These are phyloP conservation scores for Xerus inauris DNA, from an alignment of 2,113 vertebrate species.

Conservation along the genomic window DNA sequence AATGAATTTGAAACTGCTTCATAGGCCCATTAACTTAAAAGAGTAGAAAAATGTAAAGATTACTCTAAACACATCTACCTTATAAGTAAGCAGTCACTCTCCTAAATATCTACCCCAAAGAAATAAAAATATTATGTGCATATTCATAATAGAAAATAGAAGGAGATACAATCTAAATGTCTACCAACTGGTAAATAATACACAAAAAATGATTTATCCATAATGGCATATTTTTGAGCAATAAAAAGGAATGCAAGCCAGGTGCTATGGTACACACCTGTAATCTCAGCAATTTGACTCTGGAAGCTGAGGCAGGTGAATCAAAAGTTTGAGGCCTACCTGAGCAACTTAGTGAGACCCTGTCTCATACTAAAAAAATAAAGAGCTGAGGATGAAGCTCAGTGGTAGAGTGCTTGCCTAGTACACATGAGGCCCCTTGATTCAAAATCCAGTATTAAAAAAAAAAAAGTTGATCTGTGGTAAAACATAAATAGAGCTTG, in stretches of 20 bases:
- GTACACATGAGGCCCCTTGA: no score
- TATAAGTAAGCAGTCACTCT: neutral
- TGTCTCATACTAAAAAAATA: no score
- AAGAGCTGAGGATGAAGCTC: no score
- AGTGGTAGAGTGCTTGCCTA: no score
- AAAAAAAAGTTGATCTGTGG: neutral
- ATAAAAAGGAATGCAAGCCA: neutral
- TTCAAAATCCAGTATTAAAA: no score
- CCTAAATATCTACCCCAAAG: neutral
- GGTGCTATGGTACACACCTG: no score
- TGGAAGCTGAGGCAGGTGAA: no score
- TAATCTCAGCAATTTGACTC: no score
- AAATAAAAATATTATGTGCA: neutral
- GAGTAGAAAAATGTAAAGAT: neutral
- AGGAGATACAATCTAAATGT: neutral
- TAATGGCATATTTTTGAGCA: neutral
- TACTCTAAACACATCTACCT: neutral
- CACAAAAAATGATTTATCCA: neutral
- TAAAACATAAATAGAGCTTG: neutral
- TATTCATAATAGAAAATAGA: neutral
- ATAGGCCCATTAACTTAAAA: neutral
- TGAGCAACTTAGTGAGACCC: no score
- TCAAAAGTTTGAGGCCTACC: no score
- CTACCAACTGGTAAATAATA: neutral
- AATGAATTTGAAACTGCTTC: neutral